Percentiles rank a stretch among this genome's conserved stretches.
These are phyloP conservation scores for Amiota mariae DNA, from an alignment of 2,888 invertebrate species.

Conservation along the genomic window DNA sequence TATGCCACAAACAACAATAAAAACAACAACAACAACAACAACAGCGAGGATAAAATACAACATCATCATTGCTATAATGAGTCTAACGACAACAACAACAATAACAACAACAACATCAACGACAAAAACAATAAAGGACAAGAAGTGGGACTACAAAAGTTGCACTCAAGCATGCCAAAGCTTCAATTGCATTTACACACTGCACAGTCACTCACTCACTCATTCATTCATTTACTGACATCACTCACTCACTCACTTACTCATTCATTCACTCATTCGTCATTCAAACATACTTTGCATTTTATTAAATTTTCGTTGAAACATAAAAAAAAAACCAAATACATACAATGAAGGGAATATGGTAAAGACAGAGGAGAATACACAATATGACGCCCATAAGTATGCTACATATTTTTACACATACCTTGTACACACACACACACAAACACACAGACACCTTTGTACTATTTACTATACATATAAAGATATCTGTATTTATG, in stretches of 20 bases:
- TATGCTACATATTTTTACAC: neutral
- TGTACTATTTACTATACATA: neutral
- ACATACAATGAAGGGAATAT: too few species aligned
- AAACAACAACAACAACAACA: constrained; percentile 22
- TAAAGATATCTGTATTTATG: neutral
- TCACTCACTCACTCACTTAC: neutral
- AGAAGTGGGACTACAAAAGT: neutral
- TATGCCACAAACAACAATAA: neutral
- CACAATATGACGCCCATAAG: too few species aligned
- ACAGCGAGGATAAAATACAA: neutral
- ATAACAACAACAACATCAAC: neutral
- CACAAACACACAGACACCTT: constrained; percentile 45
- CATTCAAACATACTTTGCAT: constrained; percentile 49
- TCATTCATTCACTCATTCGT: constrained; percentile 1
- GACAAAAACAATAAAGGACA: neutral
- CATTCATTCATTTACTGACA: constrained; percentile 6
- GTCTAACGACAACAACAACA: neutral
- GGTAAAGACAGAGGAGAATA: too few species aligned
- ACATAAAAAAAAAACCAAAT: too few species aligned
- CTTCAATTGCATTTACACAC: constrained; percentile 49
- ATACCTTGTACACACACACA: constrained; percentile 46
- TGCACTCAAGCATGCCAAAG: constrained; percentile 36
- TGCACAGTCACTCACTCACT: neutral
- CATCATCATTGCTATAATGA: neutral
- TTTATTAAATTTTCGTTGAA: constrained; percentile 58